phyloP scores from a whole-genome alignment of 2,888 invertebrate genomes.

The Dysmachus trigonus region DNA sequence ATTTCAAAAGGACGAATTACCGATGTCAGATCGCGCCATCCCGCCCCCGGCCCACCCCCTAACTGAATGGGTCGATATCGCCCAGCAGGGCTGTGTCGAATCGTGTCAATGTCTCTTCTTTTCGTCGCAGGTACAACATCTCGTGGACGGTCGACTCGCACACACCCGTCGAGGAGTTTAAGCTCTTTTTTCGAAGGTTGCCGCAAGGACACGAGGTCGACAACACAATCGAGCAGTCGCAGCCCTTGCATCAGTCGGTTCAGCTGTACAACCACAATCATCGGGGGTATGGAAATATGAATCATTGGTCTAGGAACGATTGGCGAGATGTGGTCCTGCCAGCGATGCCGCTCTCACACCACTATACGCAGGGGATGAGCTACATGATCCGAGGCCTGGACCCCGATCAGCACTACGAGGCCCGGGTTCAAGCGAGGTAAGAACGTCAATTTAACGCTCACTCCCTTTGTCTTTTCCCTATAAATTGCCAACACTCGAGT shows the following conservation, averaged over 20 bases:
- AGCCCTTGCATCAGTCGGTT: constrained; percentile 55
- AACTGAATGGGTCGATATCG: background rate
- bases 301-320: constrained; percentile 66
- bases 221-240: constrained; percentile 65
- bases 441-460: constrained; percentile 46
- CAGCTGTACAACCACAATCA: constrained; percentile 46
- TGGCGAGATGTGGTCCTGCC: constrained; percentile 71
- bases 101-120: constrained; percentile 18
- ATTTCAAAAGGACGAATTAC: background rate
- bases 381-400: constrained; percentile 74
- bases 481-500: constrained; percentile 1
- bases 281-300: constrained; percentile 58
- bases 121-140: constrained; percentile 71
- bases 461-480: background rate
- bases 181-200: constrained; percentile 71
- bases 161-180: constrained; percentile 74
- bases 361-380: constrained; percentile 71
- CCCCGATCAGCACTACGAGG: constrained; percentile 73
- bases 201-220: constrained; percentile 67
- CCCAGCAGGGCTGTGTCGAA: background rate
- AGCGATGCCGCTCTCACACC: constrained; percentile 66
- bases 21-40: background rate
- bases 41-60: background rate
- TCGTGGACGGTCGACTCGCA: constrained; percentile 75
- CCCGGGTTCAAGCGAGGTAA: constrained; percentile 71